Percentiles rank a stretch among this genome's conserved stretches.
phyloP scores from a whole-genome alignment of 2,797 vertebrate species.

The Salarias fasciatus region DNA sequence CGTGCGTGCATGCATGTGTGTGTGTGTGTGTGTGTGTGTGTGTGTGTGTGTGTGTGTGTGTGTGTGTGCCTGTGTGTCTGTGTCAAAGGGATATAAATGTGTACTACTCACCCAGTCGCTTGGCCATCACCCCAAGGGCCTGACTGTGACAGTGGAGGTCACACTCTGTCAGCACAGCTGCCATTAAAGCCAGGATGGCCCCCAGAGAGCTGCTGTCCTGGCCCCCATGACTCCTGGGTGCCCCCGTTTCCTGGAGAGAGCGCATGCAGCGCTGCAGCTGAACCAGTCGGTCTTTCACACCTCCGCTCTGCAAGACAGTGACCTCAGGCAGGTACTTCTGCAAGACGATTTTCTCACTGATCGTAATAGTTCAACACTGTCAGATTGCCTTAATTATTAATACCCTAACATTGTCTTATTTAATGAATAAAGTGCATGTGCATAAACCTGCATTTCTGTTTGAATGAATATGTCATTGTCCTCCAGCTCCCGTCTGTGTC shows the following conservation, averaged over 20 bases:
- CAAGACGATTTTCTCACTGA: too few relatives aligned
- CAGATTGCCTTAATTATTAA: too few relatives aligned
- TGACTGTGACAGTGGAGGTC: conserved; percentile 86
- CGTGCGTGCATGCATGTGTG: conserved; percentile 1
- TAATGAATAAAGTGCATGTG: too few relatives aligned
- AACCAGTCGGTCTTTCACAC: conserved; percentile 77
- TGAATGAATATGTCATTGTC: too few relatives aligned
- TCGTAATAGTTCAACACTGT: too few relatives aligned
- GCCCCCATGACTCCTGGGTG: conserved; percentile 54
- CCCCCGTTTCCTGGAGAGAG: conserved; percentile 76
- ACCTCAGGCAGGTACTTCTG: neutral
- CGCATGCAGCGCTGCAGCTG: conserved; percentile 84
- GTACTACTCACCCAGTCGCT: conserved; percentile 74
- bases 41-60: conserved; percentile 3
- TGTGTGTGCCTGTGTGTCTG: conserved; percentile 7
- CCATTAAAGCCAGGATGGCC: conserved; percentile 84
- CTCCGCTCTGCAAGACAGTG: conserved; percentile 64
- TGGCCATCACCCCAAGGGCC: conserved; percentile 82
- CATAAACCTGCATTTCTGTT: too few relatives aligned
- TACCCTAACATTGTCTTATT: too few relatives aligned
- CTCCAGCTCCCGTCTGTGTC: conserved; percentile 35
- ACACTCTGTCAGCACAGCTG: conserved; percentile 85
- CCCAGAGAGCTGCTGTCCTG: conserved; percentile 77
- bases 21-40: neutral
- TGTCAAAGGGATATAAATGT: conserved; percentile 35